Evolutionary conservation across 2,113 vertebrate species (phyloP), one percentile per base, ranked within the genome.

Genomic region (Cheirogaleus medius): DNA sequence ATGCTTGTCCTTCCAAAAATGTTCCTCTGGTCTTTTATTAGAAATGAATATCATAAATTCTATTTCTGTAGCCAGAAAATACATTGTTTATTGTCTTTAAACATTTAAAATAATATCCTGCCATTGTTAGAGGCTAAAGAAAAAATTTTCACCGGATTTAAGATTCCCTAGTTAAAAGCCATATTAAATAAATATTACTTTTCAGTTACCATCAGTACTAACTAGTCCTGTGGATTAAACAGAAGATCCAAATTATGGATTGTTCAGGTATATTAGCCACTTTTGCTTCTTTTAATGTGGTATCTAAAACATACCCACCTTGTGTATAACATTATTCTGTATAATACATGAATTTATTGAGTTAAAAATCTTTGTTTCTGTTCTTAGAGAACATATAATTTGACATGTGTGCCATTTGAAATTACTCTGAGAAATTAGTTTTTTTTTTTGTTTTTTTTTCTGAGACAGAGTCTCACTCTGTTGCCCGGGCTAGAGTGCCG

Each of bases 91-190:
- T 89, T 86, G 85, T 39, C 74, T 95, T 93, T 93, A 94, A 73
- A 87, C 86, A 92, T 95, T 96, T 95, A 94, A 95, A 97, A 92
- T 11, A 68, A 52, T 92, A 85, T 78, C 39, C 47, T 97, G 56
- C 39, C 68, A 87, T 96, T 98, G 73, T 96, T 98, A 85, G 88
- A 95, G 54, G 89, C 78, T 64, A 97, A 90, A 39, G 68, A 66
- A 87, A 44, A n/a, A 94, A 86, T 95, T 97, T 96, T 97, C 94
- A 95, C 82, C 97, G 77, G 56, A 95, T 89, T 98, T 92, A 52
- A 95, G 92, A 97, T 96, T 98, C 97, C 68, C 69, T 93, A 74
- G 42, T 95, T 98, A 95, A 96, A 98, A 97, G 60, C 92, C 94
- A 97, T 96, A 95, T 92, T 97, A 95, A 98, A 96, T 97, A 95